phyloP scores from a whole-genome alignment of 1,140 invertebrate genomes.

The Episyrphus balteatus region DNA sequence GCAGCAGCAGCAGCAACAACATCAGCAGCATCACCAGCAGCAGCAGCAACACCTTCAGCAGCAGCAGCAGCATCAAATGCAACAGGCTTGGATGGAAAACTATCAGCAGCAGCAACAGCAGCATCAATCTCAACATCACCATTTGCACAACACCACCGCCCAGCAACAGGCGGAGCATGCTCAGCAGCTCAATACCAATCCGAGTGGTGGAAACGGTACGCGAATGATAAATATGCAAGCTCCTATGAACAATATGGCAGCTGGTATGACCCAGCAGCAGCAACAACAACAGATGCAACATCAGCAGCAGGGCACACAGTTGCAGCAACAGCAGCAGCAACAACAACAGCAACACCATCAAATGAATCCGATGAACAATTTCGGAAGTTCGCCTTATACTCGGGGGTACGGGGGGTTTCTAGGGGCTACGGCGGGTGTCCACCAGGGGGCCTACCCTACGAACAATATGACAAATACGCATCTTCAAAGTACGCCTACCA shows the following conservation, averaged over 20 bases:
- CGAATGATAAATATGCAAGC: not conserved
- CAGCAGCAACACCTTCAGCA: conserved; percentile 23
- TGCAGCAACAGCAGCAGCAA: conserved; percentile 14
- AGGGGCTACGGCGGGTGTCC: conserved; percentile 28
- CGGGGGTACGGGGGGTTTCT: conserved; percentile 44
- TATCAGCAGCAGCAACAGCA: conserved; percentile 7
- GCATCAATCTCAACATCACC: not conserved
- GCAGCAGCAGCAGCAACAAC: conserved; percentile 25
- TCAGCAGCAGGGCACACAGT: not conserved
- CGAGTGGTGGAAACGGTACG: not conserved
- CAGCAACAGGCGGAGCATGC: conserved; percentile 15
- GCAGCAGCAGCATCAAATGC: conserved; percentile 12
- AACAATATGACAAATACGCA: conserved; percentile 16
- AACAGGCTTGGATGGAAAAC: not conserved
- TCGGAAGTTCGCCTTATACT: conserved; percentile 39
- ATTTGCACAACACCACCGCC: conserved; percentile 3
- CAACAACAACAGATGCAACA: conserved; percentile 3
- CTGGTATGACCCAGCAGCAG: conserved; percentile 16
- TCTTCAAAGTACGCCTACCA: conserved; percentile 28
- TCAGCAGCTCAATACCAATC: conserved; percentile 5
- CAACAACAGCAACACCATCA: conserved; percentile 30
- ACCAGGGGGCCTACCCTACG: conserved; percentile 33
- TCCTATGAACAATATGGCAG: not conserved
- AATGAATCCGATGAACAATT: conserved; percentile 16
- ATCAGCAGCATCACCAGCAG: conserved; percentile 17